Evolutionary conservation across 2,888 invertebrate species (phyloP).

Genomic region (Muscina levida): DNA sequence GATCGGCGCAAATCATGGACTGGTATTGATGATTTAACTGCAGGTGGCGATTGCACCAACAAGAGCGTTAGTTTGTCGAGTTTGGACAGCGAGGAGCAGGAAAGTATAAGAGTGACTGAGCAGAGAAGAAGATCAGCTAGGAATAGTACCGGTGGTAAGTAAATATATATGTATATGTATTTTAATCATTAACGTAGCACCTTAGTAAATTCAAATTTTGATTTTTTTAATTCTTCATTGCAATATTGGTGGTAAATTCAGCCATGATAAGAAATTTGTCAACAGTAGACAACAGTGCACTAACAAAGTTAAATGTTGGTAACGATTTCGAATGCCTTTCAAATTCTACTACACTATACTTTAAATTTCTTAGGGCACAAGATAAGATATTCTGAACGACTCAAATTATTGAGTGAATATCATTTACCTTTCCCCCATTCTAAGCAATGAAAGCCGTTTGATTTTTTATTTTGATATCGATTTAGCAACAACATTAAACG

Average conservation of each 20-base stretch:
- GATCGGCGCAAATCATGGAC: constrained; percentile 91
- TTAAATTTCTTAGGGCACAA: too few species aligned
- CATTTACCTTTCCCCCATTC: not conserved
- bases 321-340: too few species aligned
- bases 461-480: too few species aligned
- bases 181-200: too few species aligned
- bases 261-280: too few species aligned
- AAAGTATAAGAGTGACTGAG: constrained; percentile 81
- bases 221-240: not conserved
- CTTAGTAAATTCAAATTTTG: not conserved
- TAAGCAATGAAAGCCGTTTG: too few species aligned
- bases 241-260: not conserved
- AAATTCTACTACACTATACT: too few species aligned
- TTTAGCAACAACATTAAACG: not conserved
- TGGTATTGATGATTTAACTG: constrained; percentile 87
- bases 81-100: constrained; percentile 93
- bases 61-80: constrained; percentile 86
- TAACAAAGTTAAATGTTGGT: too few species aligned
- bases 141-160: constrained; percentile 81
- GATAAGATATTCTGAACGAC: constrained; percentile 19
- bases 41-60: constrained; percentile 81
- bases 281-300: too few species aligned
- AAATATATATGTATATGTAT: not conserved
- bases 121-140: constrained; percentile 81
- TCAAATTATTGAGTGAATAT: not conserved